These are phyloP conservation scores for Diploscapter pachys DNA, from an alignment of 1,140 invertebrate genomes.

Conservation along the genomic window DNA sequence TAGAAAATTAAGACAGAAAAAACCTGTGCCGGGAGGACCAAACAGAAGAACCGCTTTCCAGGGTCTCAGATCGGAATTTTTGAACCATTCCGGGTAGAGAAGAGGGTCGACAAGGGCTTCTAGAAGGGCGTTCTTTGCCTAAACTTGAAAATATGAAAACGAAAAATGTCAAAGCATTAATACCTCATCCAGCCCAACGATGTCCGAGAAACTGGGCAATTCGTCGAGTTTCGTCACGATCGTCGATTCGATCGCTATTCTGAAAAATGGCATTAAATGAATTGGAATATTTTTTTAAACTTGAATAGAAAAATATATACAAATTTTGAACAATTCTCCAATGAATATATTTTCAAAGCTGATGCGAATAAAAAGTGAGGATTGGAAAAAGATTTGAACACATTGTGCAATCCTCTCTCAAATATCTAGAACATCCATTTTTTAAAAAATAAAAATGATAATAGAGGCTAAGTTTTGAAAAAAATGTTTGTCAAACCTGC, in stretches of 20 bases:
- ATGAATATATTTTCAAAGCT: no score
- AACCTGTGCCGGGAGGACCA: constrained; percentile 19
- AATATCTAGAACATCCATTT: no score
- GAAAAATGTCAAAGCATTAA: neutral
- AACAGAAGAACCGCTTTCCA: constrained; percentile 10
- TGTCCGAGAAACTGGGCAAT: constrained; percentile 11
- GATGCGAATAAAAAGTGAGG: no score
- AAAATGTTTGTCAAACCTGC: no score
- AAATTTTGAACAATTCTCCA: no score
- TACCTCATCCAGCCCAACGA: constrained; percentile 14
- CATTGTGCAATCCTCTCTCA: no score
- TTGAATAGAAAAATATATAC: no score
- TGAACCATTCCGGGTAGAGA: constrained; percentile 15
- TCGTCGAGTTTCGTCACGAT: neutral
- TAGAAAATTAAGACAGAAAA: neutral
- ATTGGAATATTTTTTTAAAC: no score
- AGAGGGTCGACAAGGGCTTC: constrained; percentile 19
- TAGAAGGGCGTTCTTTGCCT: constrained; percentile 14
- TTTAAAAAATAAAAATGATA: no score
- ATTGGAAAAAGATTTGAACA: no score
- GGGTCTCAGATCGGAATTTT: neutral
- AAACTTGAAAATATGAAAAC: neutral
- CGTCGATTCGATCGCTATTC: constrained; percentile 11
- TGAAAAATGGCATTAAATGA: neutral
- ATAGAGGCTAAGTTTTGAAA: no score